Evolutionary conservation across 2,113 vertebrate species (phyloP).

Genomic region (Sylvicapra grimmia): DNA sequence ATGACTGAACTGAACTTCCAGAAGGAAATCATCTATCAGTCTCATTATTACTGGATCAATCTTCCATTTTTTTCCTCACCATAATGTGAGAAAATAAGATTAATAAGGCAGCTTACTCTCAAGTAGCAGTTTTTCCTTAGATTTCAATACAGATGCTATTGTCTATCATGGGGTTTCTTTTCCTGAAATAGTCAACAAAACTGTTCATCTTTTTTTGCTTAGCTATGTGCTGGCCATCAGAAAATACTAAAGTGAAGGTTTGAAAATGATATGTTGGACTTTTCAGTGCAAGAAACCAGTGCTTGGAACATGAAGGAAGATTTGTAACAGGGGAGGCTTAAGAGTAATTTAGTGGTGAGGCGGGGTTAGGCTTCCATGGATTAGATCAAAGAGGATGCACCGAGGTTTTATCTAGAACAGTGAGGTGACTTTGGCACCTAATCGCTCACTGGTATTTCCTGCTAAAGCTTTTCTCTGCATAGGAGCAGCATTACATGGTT

Average conservation of each 20-base stretch:
- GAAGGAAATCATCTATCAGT: conserved; percentile 42
- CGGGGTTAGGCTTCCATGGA: conserved; percentile 73
- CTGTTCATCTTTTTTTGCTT: background rate
- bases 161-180: background rate
- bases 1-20: background rate
- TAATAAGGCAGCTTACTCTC: background rate
- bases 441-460: conserved; percentile 46
- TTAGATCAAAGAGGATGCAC: conserved; percentile 80
- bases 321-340: conserved; percentile 68
- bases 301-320: conserved; percentile 55
- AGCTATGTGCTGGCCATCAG: background rate
- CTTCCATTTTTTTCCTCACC: conserved; percentile 16
- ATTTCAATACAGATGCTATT: background rate
- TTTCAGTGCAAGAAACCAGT: conserved; percentile 28
- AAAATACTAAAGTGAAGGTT: background rate
- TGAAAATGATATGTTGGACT: background rate
- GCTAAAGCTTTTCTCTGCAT: conserved; percentile 39
- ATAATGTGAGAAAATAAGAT: background rate
- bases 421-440: conserved; percentile 71
- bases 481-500: background rate
- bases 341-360: conserved; percentile 64
- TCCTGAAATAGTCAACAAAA: background rate
- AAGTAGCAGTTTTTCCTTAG: background rate
- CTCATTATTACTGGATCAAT: conserved; percentile 55
- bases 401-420: conserved; percentile 72